A percentile compares a stretch with the other conserved stretches of the same genome.
phyloP scores from a whole-genome alignment of 2,888 invertebrate genomes.

The Zaprionus obscuricornis region DNA sequence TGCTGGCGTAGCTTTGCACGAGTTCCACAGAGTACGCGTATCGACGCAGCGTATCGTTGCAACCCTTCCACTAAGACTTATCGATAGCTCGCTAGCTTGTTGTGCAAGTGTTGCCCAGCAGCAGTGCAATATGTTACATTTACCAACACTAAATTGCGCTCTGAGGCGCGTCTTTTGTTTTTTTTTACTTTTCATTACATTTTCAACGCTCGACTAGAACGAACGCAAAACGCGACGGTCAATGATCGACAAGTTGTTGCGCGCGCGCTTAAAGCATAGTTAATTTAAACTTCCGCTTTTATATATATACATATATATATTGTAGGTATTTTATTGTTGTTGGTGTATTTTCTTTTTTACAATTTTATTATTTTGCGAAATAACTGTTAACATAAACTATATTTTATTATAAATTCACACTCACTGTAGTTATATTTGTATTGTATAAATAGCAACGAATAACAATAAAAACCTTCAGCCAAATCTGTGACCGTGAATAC shows the following conservation, averaged over 20 bases:
- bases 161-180: constrained; percentile 34
- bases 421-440: neutral
- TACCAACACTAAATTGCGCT: constrained; percentile 22
- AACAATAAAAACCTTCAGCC: constrained; percentile 55
- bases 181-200: constrained; percentile 29
- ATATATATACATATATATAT: too few relatives aligned
- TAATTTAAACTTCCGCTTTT: constrained; percentile 22
- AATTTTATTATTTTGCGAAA: too few relatives aligned
- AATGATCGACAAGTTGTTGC: constrained; percentile 21
- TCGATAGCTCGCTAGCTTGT: constrained; percentile 28
- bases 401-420: neutral
- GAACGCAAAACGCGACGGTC: constrained; percentile 22
- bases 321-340: too few relatives aligned
- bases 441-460: constrained; percentile 9
- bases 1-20: constrained; percentile 35
- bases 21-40: neutral
- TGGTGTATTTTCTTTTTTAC: too few relatives aligned
- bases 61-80: neutral
- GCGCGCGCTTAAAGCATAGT: neutral
- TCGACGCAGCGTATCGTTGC: constrained; percentile 3
- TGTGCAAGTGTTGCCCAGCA: constrained; percentile 10
- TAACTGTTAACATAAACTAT: too few relatives aligned
- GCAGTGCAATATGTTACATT: neutral
- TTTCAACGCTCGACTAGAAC: constrained; percentile 38
- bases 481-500: constrained; percentile 64